phyloP scores from a whole-genome alignment of 2,113 vertebrate species.

The Corydoras sp. region DNA sequence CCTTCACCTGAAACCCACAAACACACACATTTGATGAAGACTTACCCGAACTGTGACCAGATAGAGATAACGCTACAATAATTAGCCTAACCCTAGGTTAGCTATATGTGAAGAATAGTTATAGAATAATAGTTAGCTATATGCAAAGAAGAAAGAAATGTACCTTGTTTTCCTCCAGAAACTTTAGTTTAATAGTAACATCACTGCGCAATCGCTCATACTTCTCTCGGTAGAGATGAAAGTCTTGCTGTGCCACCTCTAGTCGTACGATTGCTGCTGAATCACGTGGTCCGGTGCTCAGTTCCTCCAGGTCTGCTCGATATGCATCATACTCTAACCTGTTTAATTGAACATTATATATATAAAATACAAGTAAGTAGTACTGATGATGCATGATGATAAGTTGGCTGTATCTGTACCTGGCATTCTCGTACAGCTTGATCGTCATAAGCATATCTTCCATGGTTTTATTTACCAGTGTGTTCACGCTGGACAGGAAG shows the following conservation, averaged over 20 bases:
- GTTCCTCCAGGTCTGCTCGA: slow-evolving; percentile 90
- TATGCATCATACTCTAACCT: slow-evolving; percentile 95
- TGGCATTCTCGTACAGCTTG: slow-evolving; percentile 90
- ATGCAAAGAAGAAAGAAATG: no score
- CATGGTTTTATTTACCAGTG: slow-evolving; percentile 95
- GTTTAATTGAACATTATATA: no score
- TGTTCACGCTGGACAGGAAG: slow-evolving; percentile 97
- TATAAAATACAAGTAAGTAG: no score
- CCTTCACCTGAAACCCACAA: slow-evolving; percentile 80
- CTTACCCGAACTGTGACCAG: no score
- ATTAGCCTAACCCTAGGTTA: no score
- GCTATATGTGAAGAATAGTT: no score
- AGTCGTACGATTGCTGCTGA: slow-evolving; percentile 76
- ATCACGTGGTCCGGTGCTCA: slow-evolving; percentile 83
- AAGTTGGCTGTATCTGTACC: slow-evolving; percentile 56
- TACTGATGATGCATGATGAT: no score
- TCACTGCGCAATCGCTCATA: slow-evolving; percentile 89
- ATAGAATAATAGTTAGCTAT: no score
- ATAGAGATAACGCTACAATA: no score
- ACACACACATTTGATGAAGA: background rate
- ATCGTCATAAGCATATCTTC: slow-evolving; percentile 94
- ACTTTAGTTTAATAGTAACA: slow-evolving; percentile 92
- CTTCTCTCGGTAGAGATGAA: slow-evolving; percentile 86
- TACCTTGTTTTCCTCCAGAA: slow-evolving; percentile 93
- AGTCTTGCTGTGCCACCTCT: slow-evolving; percentile 82